These are phyloP conservation scores for Prorops nasuta DNA, from an alignment of 1,140 invertebrate genomes.

Conservation along the genomic window DNA sequence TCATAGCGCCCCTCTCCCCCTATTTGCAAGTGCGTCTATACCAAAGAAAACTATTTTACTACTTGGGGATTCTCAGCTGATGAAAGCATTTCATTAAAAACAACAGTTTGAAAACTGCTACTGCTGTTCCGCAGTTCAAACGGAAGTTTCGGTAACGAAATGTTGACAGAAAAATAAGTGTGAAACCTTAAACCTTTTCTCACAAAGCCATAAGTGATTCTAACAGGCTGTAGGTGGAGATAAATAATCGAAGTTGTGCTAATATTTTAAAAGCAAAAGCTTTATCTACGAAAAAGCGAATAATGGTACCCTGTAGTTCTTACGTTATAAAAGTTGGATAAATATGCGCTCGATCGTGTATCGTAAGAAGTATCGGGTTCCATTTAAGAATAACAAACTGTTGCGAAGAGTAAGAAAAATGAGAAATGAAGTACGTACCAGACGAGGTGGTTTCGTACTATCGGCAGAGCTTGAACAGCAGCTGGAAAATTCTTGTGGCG, in stretches of 20 bases:
- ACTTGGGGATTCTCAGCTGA: constrained; percentile 23
- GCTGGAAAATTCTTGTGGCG: constrained; percentile 55
- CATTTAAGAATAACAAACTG: too few relatives aligned
- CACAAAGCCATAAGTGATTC: constrained; percentile 13
- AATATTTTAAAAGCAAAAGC: constrained; percentile 19
- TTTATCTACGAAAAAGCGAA: constrained; percentile 10
- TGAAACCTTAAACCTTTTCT: constrained; percentile 16
- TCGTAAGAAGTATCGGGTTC: constrained; percentile 1
- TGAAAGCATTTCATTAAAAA: constrained; percentile 5
- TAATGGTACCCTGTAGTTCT: constrained; percentile 14
- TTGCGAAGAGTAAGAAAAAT: too few relatives aligned
- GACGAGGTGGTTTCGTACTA: constrained; percentile 49
- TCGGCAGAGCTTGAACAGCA: constrained; percentile 55
- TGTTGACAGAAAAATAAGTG: constrained; percentile 11
- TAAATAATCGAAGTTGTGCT: constrained; percentile 2
- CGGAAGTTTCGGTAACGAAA: too few relatives aligned
- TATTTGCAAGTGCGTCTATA: constrained; percentile 55
- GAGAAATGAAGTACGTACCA: constrained; percentile 44
- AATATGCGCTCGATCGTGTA: background rate
- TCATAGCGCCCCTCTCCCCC: constrained; percentile 51
- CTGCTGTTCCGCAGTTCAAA: too few relatives aligned
- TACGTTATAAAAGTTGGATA: background rate
- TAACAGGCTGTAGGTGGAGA: background rate
- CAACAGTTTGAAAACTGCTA: too few relatives aligned
- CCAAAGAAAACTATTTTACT: constrained; percentile 45